Conservation (phyloP, 2,113 vertebrate species). For the Aptenodytes forsteri region DNA sequence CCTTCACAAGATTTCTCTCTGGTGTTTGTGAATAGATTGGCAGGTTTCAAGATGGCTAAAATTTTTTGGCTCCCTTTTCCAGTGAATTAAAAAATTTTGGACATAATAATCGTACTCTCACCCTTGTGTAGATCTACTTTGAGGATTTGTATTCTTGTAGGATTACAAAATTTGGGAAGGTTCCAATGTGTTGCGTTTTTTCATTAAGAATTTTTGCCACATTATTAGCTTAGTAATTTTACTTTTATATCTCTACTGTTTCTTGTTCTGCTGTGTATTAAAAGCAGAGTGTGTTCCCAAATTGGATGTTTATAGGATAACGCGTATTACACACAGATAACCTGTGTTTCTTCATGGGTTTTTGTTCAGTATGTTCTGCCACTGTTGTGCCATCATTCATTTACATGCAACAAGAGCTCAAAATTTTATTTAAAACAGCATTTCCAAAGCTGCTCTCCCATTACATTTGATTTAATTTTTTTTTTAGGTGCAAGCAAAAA, state of each 20-base stretch:
- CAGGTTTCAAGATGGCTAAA: neutral
- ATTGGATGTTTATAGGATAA: neutral
- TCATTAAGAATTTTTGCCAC: neutral
- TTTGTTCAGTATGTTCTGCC: neutral
- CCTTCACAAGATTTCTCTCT: neutral
- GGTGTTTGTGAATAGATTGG: neutral
- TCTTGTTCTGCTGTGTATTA: neutral
- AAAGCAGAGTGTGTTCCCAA: neutral
- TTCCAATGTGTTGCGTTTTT: neutral
- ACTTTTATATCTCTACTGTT: neutral
- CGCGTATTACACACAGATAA: neutral
- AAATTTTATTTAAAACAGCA: neutral
- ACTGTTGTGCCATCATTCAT: neutral
- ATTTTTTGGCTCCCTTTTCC: neutral
- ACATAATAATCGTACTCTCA: neutral
- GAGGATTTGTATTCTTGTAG: neutral
- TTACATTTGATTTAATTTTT: neutral
- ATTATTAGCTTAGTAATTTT: neutral
- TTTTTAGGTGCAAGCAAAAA: constrained; percentile 85
- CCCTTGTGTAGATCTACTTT: neutral
- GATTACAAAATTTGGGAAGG: neutral
- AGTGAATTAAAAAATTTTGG: neutral
- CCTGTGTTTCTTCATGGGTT: neutral
- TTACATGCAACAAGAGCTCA: neutral
- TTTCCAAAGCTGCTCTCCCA: neutral